These are phyloP conservation scores for Setophaga kirtlandii DNA, from an alignment of 2,113 vertebrate species.

Conservation along the genomic window DNA sequence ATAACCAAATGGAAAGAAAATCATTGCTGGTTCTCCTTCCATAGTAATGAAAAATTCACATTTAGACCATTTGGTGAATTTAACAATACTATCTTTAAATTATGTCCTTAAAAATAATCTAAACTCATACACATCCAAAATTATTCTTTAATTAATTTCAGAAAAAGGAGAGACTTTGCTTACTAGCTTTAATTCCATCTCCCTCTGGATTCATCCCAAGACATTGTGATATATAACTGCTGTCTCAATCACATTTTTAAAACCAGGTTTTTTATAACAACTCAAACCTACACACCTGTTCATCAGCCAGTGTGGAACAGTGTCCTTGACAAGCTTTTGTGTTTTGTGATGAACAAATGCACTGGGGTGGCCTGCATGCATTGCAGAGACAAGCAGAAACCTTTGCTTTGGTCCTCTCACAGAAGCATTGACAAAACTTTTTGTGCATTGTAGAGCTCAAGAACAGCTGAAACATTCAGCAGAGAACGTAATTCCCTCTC, in stretches of 20 bases:
- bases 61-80: neutral
- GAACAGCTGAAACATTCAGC: accelerated
- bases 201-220: constrained; percentile 11
- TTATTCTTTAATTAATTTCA: constrained; percentile 30
- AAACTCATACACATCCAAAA: neutral
- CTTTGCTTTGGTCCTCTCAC: neutral
- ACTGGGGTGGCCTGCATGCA: neutral
- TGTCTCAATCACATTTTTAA: constrained; percentile 11
- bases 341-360: neutral
- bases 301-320: neutral
- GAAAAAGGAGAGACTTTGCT: neutral
- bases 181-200: neutral
- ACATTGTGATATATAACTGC: constrained; percentile 37
- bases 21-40: neutral
- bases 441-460: neutral
- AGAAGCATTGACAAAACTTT: neutral
- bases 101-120: neutral
- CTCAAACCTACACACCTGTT: constrained; percentile 40
- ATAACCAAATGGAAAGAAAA: neutral
- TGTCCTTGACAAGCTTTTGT: neutral
- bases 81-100: neutral
- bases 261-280: constrained; percentile 29
- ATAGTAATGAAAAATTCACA: neutral
- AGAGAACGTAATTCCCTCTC: neutral
- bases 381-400: neutral